Base-by-base conservation (phyloP, 2,888 invertebrate species). In the Cremastinae sp. region DNA sequence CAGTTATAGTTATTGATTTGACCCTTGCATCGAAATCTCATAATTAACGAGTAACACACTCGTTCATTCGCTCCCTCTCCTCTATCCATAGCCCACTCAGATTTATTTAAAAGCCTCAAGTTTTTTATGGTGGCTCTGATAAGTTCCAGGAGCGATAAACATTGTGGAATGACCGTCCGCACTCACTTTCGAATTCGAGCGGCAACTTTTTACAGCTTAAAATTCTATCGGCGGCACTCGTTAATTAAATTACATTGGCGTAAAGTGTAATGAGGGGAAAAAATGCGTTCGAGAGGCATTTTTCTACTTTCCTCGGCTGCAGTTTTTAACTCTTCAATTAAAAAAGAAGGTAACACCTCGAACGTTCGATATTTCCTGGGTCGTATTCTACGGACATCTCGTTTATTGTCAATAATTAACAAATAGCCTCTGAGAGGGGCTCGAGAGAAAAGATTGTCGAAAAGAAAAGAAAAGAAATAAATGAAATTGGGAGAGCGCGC, bases 191-290 rank as follows among this genome's bases (percentile, higher is more conserved):
- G 45, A 43, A 45, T 41, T 38, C n/a, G 22, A 14, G 16, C 53
- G 20, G 8, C 7, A 14, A 45, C 22, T 34, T 43, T 34, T 8
- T n/a, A 38, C 20, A 34, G 41, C 18, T 4, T 28, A 36, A 74
- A 56, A 62, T 38, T 56, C 20, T 20, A 61, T 61, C 61, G 47
- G 38, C 54, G n/a, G 10, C 12, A 4, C 28, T 62, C 68, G 62
- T 58, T 72, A 72, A 74, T 74, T 74, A 20, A 69, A 74, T 62
- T 41, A 62, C 36, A 69, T 43, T 38, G 18, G n/a, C 18, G 43
- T 28, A 56, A n/a, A 64, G 18, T 43, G 34, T 22, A 34, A 53
- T 53, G 14, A 41, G 22, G 28, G n/a, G 28, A 28, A 47, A 62
- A 54, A 36, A 12, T 45, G 45, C 34, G 38, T 10, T 22, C 12